Evolutionary conservation across 2,797 vertebrate species (phyloP), one percentile per base, ranked within the genome.

Genomic region (Pseudochromis fuscus): DNA sequence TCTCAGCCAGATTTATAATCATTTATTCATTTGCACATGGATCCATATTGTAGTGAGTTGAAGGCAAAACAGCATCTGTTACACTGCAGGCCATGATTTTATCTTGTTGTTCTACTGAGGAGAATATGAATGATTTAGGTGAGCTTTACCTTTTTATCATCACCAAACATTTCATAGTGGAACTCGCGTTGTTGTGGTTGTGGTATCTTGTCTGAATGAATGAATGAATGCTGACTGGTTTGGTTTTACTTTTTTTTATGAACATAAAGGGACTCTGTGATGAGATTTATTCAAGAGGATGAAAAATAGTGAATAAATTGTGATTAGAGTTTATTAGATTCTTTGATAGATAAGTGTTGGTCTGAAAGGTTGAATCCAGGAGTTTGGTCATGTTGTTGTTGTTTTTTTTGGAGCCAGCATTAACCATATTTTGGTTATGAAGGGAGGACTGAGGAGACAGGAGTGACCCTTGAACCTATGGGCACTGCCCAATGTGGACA

Each of bases 271-370:
- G 3, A 48, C 45, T 24, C 23, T 48, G 21, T 25, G 4, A 5
- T 12, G 21, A 15, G 23, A 5, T 13, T 13, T 48, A 13, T 15
- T 13, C 6, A 48, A 35, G 40, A 6, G n/a, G 40, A 59, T 48
- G 31, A 11, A 11, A 16, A 30, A 57, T 35, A 27, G 35, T 65
- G 28, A 49, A 38, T 24, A 27, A 11, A 55, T 27, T 7, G 35
- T 49, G 19, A 51, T 44, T n/a, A 31, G 5, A 30, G 23, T 72
- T 61, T 19, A 48, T 63, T 66, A n/a, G n/a, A n/a, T n/a, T n/a
- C n/a, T n/a, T n/a, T n/a, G n/a, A n/a, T n/a, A n/a, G n/a, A n/a
- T n/a, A n/a, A n/a, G n/a, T n/a, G n/a, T n/a, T n/a, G n/a, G n/a
- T n/a, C n/a, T n/a, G n/a, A n/a, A n/a, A n/a, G n/a, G n/a, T n/a